A percentile compares a stretch with the other conserved stretches of the same genome.
Evolutionary conservation across 2,888 invertebrate genomes (phyloP).

Genomic region (Xylota segnis): DNA sequence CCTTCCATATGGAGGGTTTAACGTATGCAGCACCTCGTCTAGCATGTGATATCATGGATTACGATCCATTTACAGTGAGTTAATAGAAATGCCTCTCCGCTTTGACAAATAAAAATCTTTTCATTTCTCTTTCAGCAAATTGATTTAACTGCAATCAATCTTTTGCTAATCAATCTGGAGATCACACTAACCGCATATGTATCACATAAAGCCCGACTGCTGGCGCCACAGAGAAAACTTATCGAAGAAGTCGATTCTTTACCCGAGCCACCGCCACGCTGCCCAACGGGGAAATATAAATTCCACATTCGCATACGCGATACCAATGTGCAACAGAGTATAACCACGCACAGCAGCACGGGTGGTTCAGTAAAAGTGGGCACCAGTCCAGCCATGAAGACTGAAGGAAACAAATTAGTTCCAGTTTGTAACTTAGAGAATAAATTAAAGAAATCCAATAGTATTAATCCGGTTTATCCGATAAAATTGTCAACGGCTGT

Average conservation of each 20-base stretch:
- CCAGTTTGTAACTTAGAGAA: slow-evolving; percentile 79
- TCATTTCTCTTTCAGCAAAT: slow-evolving; percentile 86
- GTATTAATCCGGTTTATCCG: slow-evolving; percentile 77
- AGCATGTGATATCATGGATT: slow-evolving; percentile 89
- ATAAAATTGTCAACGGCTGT: slow-evolving; percentile 64
- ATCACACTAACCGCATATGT: slow-evolving; percentile 91
- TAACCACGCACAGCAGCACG: slow-evolving; percentile 79
- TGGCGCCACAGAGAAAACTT: slow-evolving; percentile 89
- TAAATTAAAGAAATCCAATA: slow-evolving; percentile 77
- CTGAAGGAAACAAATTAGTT: slow-evolving; percentile 83
- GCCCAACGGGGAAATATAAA: slow-evolving; percentile 88
- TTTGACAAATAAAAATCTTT: neutral
- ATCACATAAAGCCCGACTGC: slow-evolving; percentile 91
- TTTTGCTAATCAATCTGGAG: slow-evolving; percentile 88
- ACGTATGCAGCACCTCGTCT: slow-evolving; percentile 89
- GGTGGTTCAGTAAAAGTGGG: slow-evolving; percentile 82
- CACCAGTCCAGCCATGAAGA: slow-evolving; percentile 85
- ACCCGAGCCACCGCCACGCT: slow-evolving; percentile 87
- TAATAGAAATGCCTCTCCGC: neutral
- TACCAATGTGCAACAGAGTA: slow-evolving; percentile 82
- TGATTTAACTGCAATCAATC: slow-evolving; percentile 88
- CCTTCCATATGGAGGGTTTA: slow-evolving; percentile 94
- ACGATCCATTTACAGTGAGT: slow-evolving; percentile 90
- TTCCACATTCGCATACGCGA: slow-evolving; percentile 86
- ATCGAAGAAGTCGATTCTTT: slow-evolving; percentile 89